Conservation (phyloP, 1,140 invertebrate species). For the Mamestra configurata region DNA sequence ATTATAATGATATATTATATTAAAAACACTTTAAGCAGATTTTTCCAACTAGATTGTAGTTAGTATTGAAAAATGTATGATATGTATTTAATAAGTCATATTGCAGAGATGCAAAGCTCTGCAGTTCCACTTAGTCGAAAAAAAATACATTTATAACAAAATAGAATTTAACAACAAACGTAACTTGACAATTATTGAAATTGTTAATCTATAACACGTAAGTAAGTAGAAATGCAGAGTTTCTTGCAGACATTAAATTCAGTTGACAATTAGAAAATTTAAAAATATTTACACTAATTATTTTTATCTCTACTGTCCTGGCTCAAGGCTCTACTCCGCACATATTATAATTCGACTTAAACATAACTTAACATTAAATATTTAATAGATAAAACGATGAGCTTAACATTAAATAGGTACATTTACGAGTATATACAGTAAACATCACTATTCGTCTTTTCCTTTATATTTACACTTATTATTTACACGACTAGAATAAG, state of each 20-base stretch:
- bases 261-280: conserved; percentile 7
- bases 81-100: conserved; percentile 43
- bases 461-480: conserved; percentile 64
- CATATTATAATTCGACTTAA: conserved; percentile 52
- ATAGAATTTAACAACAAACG: conserved; percentile 11
- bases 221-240: conserved; percentile 30
- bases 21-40: conserved; percentile 1
- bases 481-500: conserved; percentile 58
- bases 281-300: conserved; percentile 40
- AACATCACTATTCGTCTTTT: conserved; percentile 82
- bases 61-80: conserved; percentile 36
- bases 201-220: not conserved
- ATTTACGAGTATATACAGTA: conserved; percentile 70
- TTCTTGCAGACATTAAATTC: not conserved
- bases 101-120: conserved; percentile 1
- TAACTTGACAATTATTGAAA: not conserved
- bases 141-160: conserved; percentile 5
- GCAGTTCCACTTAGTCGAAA: not conserved
- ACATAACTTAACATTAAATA: conserved; percentile 53
- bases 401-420: conserved; percentile 57
- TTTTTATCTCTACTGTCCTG: conserved; percentile 66
- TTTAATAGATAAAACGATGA: conserved; percentile 63
- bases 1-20: conserved; percentile 15
- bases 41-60: not conserved
- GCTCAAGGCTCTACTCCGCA: conserved; percentile 72